Evolutionary conservation across 2,888 invertebrate species (phyloP).

Genomic region (Macroteleia sp.): DNA sequence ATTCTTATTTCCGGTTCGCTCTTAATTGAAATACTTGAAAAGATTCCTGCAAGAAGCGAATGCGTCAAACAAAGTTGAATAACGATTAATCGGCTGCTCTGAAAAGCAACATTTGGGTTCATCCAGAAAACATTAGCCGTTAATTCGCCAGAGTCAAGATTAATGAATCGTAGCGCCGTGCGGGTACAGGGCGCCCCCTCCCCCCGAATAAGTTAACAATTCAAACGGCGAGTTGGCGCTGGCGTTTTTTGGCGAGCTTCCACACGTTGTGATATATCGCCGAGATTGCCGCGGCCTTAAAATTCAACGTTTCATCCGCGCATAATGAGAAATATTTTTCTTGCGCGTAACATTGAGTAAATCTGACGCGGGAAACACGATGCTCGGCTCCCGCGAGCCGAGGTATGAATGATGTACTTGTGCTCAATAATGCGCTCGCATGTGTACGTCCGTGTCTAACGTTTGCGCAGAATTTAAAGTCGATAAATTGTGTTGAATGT

Average conservation of each 20-base stretch:
- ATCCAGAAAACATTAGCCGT: conserved; percentile 3
- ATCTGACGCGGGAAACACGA: conserved; percentile 34
- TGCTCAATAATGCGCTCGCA: conserved; percentile 27
- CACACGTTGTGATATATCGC: conserved; percentile 30
- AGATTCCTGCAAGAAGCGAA: background rate
- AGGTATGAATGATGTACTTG: conserved; percentile 34
- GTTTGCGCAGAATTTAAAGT: conserved; percentile 52
- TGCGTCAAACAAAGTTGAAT: background rate
- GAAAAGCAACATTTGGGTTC: conserved; percentile 11
- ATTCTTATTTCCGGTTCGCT: too few species aligned
- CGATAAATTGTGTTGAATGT: conserved; percentile 42
- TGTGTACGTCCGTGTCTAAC: conserved; percentile 27
- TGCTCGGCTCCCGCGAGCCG: conserved; percentile 20
- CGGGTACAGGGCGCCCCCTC: background rate
- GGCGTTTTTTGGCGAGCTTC: conserved; percentile 38
- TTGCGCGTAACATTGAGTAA: conserved; percentile 24
- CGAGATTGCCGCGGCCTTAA: conserved; percentile 32
- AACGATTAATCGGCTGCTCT: conserved; percentile 8
- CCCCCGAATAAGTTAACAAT: conserved; percentile 34
- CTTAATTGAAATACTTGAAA: too few species aligned
- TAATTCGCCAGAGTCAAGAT: conserved; percentile 27
- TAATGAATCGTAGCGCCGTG: conserved; percentile 6
- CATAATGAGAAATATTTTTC: conserved; percentile 43
- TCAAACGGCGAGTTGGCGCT: conserved; percentile 39
- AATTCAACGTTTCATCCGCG: conserved; percentile 16